Conservation (phyloP, 2,797 vertebrate species). For the Poecilia wingei region DNA sequence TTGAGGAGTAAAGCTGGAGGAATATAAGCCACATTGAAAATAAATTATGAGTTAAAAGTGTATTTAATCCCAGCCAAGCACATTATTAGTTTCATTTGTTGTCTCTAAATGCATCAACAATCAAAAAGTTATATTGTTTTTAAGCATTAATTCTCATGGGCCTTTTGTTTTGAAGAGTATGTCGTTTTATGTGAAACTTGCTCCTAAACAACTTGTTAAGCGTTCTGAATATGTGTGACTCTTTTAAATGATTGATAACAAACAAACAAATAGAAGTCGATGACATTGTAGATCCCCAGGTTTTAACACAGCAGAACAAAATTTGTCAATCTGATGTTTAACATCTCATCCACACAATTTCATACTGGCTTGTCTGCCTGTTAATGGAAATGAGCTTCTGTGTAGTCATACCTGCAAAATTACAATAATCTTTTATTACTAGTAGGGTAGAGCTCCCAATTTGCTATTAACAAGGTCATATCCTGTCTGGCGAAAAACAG, state of each 20-base stretch:
- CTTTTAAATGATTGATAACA: background rate
- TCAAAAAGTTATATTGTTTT: background rate
- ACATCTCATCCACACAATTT: conserved; percentile 48
- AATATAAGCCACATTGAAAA: background rate
- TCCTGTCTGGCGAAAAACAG: conserved; percentile 51
- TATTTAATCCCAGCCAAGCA: background rate
- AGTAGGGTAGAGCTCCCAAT: conserved; percentile 34
- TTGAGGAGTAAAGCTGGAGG: no score
- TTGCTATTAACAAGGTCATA: conserved; percentile 63
- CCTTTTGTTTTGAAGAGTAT: background rate
- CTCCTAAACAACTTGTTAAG: background rate
- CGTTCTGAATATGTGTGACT: background rate
- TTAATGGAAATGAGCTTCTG: conserved; percentile 22
- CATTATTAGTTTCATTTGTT: background rate
- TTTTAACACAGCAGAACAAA: conserved; percentile 35
- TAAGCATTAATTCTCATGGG: background rate
- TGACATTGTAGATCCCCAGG: conserved; percentile 23
- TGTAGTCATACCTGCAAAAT: conserved; percentile 40
- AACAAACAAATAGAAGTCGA: background rate
- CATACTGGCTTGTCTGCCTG: conserved; percentile 24
- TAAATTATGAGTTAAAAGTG: background rate
- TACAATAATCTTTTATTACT: conserved; percentile 56
- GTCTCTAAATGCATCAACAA: background rate
- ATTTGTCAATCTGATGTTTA: conserved; percentile 56
- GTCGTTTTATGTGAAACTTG: background rate